Percentiles rank a stretch among this genome's conserved stretches.
Evolutionary conservation across 35 echinoderm and acorn worm species (phyloP).

Genomic region (Nesometra sesokonis): DNA sequence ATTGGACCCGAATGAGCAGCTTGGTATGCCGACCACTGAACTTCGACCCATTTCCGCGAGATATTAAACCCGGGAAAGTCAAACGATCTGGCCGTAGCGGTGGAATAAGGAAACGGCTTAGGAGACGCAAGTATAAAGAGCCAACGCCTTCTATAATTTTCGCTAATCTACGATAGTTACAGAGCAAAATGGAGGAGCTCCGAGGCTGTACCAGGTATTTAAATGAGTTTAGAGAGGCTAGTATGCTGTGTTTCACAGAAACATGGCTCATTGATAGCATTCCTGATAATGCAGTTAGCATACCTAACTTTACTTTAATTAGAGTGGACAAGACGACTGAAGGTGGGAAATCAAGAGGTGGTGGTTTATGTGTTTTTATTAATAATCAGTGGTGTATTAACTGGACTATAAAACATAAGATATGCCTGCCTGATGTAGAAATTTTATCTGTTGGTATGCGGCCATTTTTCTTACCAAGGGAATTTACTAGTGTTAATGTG

Average conservation of each 20-base stretch:
- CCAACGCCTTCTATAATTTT: slow-evolving; percentile 21
- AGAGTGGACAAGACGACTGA: slow-evolving; percentile 27
- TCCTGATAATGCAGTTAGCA: slow-evolving; percentile 10
- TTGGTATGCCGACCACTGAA: not conserved
- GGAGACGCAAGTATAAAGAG: slow-evolving; percentile 7
- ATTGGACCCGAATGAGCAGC: not conserved
- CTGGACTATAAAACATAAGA: not conserved
- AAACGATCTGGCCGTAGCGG: not conserved
- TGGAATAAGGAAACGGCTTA: slow-evolving; percentile 3
- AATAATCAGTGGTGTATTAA: slow-evolving; percentile 47
- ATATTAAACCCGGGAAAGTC: not conserved
- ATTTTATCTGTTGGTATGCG: slow-evolving; percentile 11
- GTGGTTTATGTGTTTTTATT: slow-evolving; percentile 38
- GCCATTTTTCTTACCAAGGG: not conserved
- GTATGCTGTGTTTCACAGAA: slow-evolving; percentile 44
- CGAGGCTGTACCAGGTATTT: slow-evolving; percentile 9
- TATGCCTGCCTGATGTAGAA: slow-evolving; percentile 29
- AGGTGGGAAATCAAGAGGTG: slow-evolving; percentile 24
- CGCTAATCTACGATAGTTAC: slow-evolving; percentile 41
- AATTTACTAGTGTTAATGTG: not conserved
- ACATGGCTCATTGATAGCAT: slow-evolving; percentile 47
- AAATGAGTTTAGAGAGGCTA: slow-evolving; percentile 42
- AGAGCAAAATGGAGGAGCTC: slow-evolving; percentile 54
- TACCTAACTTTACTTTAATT: slow-evolving; percentile 11
- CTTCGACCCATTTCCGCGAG: not conserved